Conservation (phyloP, 2,888 invertebrate genomes). For the Drosophila austrosaltans region DNA sequence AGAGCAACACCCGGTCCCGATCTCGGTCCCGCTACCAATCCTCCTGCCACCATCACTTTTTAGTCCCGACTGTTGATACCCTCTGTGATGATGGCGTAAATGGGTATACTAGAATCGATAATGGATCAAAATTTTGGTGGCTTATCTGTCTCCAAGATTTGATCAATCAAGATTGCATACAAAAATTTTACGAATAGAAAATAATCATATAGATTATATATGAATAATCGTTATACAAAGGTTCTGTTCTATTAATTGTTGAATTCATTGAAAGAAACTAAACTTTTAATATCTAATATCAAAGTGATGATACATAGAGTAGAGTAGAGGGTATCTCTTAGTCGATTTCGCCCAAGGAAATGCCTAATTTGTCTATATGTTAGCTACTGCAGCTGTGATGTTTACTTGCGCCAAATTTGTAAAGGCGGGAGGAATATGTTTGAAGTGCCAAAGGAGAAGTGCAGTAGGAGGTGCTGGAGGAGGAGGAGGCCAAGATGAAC, state of each 20-base stretch:
- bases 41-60: neutral
- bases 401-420: slow-evolving; percentile 72
- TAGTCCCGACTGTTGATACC: slow-evolving; percentile 5
- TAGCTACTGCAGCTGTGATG: slow-evolving; percentile 66
- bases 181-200: no score
- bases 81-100: neutral
- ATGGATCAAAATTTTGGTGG: no score
- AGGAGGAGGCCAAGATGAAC: slow-evolving; percentile 25
- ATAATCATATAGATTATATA: no score
- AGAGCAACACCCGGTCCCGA: neutral
- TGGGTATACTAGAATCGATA: neutral
- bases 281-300: no score
- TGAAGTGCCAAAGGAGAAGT: slow-evolving; percentile 1
- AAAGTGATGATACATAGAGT: no score
- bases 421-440: slow-evolving; percentile 25
- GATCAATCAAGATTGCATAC: no score
- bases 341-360: neutral
- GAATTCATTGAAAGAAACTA: no score
- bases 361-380: slow-evolving; percentile 12
- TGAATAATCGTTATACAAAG: no score
- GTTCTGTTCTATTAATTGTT: no score
- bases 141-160: no score
- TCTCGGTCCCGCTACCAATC: neutral
- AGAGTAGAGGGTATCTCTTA: neutral
- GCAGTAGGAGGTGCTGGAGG: slow-evolving; percentile 22